Evolutionary conservation across 2,888 invertebrate genomes (phyloP).

Genomic region (Rugalucina vietnamica): DNA sequence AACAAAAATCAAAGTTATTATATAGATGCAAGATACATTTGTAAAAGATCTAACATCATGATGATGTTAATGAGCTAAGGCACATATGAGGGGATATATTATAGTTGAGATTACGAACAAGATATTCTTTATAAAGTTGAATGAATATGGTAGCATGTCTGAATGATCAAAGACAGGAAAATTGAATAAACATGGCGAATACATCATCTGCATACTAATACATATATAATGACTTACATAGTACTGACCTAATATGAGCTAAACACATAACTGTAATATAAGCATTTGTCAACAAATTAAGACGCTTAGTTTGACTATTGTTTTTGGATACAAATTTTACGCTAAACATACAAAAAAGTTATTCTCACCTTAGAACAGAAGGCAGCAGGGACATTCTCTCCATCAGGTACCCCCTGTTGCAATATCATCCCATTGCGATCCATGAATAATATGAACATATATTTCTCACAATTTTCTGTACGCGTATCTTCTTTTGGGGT

Average conservation of each 20-base stretch:
- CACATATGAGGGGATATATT: not conserved
- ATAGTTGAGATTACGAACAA: not conserved
- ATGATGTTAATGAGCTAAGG: not conserved
- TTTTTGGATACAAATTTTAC: too few species aligned
- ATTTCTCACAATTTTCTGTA: not conserved
- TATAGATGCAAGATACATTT: not conserved
- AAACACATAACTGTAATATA: too few species aligned
- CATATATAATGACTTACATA: too few species aligned
- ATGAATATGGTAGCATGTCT: not conserved
- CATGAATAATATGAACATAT: not conserved
- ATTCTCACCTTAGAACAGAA: not conserved
- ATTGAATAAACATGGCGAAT: not conserved
- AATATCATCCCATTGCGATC: not conserved
- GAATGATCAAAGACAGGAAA: not conserved
- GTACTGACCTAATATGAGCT: too few species aligned
- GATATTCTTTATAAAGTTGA: not conserved
- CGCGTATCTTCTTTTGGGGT: not conserved
- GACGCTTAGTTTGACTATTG: too few species aligned
- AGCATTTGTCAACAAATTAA: too few species aligned
- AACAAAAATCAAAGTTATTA: not conserved
- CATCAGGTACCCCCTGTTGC: not conserved
- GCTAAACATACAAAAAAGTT: not conserved
- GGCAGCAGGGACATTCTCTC: not conserved
- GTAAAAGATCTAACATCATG: not conserved
- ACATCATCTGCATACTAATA: too few species aligned